These are phyloP conservation scores for Sandelia bainsii DNA, from an alignment of 2,797 vertebrate genomes.

Conservation along the genomic window DNA sequence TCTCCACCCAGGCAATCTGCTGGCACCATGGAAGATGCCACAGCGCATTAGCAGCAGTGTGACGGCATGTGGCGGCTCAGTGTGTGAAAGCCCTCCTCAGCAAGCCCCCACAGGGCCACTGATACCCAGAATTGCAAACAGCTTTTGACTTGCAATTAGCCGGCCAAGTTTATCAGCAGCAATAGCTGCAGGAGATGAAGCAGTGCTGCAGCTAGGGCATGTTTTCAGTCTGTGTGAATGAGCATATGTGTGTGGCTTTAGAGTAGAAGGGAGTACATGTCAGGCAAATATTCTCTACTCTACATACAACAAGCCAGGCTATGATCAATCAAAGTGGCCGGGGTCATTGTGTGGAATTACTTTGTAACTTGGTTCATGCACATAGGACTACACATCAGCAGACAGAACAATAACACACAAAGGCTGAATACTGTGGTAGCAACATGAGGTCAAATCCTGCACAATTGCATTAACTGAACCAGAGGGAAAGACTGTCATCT, in stretches of 20 bases:
- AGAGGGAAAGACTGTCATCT: slow-evolving; percentile 64
- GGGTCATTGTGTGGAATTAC: slow-evolving; percentile 35
- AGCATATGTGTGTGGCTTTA: slow-evolving; percentile 14
- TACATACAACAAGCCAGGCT: slow-evolving; percentile 16
- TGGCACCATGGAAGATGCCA: slow-evolving; percentile 75
- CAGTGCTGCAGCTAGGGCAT: slow-evolving; percentile 30
- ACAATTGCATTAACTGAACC: slow-evolving; percentile 68
- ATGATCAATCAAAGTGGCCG: slow-evolving; percentile 65
- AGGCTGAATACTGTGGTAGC: slow-evolving; percentile 20
- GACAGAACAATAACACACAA: slow-evolving; percentile 46
- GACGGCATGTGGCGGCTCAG: slow-evolving; percentile 62
- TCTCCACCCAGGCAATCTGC: slow-evolving; percentile 79
- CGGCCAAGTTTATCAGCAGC: slow-evolving; percentile 80
- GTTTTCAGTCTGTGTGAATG: neutral
- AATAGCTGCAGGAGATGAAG: slow-evolving; percentile 64
- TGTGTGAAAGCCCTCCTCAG: slow-evolving; percentile 69
- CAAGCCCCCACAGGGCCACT: slow-evolving; percentile 66
- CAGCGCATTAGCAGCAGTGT: slow-evolving; percentile 71
- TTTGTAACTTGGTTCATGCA: slow-evolving; percentile 14
- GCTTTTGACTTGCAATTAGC: slow-evolving; percentile 85
- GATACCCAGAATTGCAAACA: slow-evolving; percentile 78
- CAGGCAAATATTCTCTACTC: slow-evolving; percentile 56
- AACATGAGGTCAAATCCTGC: slow-evolving; percentile 55
- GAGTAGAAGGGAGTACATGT: slow-evolving; percentile 22
- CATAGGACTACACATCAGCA: slow-evolving; percentile 34